These are phyloP conservation scores for Rhamnusium bicolor DNA, from an alignment of 2,888 invertebrate genomes.

Conservation along the genomic window DNA sequence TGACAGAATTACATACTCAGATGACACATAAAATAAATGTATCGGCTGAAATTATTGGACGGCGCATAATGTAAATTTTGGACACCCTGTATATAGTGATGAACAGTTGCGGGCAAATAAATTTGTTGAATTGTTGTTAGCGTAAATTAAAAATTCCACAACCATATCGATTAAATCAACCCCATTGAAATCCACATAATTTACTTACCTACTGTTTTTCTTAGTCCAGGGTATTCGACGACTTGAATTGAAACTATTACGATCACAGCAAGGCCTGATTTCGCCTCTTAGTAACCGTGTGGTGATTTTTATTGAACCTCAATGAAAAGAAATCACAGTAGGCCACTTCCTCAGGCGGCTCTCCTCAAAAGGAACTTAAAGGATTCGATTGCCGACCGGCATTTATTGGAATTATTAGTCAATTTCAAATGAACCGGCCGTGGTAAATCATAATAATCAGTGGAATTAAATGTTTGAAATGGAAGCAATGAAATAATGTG, in stretches of 20 bases:
- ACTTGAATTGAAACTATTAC: constrained; percentile 45
- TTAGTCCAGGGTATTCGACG: not conserved
- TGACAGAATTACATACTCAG: too few species aligned
- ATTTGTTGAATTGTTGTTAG: not conserved
- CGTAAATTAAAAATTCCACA: not conserved
- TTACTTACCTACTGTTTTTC: not conserved
- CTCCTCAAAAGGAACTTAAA: constrained; percentile 48
- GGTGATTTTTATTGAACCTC: constrained; percentile 54
- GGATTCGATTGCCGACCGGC: constrained; percentile 52
- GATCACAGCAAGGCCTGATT: constrained; percentile 46
- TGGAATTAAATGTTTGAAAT: constrained; percentile 44
- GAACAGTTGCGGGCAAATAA: not conserved
- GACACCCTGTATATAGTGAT: too few species aligned
- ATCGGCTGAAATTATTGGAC: too few species aligned
- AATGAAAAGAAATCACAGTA: constrained; percentile 53
- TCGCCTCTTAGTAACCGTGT: constrained; percentile 47
- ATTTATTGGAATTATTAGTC: constrained; percentile 55
- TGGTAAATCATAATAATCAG: constrained; percentile 50
- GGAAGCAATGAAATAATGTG: constrained; percentile 15
- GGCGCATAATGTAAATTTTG: too few species aligned
- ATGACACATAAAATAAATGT: too few species aligned
- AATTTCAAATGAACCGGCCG: constrained; percentile 45
- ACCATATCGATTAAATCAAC: not conserved
- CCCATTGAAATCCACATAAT: not conserved
- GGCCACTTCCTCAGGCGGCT: constrained; percentile 53